These are phyloP conservation scores for Gephyroberyx darwinii DNA, from an alignment of 2,797 vertebrate species.

Conservation along the genomic window DNA sequence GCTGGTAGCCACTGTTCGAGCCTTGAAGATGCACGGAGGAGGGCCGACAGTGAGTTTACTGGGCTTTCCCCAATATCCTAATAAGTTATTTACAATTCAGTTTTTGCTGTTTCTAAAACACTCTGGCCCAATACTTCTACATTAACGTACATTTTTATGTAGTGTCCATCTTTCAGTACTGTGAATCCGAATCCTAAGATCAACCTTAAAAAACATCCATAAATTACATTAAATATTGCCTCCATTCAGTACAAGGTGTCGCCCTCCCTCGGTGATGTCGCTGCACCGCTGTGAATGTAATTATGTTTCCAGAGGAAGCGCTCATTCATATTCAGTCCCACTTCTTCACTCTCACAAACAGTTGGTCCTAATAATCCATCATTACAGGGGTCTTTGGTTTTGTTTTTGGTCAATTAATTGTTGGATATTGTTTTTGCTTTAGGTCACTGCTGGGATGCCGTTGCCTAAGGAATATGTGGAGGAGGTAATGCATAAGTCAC, in stretches of 20 bases:
- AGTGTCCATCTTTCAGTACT: background rate
- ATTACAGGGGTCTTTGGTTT: background rate
- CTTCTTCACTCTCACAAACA: background rate
- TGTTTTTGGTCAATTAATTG: constrained; percentile 3
- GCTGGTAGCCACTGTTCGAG: constrained; percentile 93
- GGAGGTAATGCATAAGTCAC: constrained; percentile 83
- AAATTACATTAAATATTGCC: background rate
- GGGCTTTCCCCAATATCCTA: background rate
- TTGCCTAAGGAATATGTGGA: constrained; percentile 92
- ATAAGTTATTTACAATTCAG: background rate
- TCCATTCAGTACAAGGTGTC: background rate
- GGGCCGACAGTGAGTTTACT: constrained; percentile 87
- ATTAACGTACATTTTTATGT: background rate
- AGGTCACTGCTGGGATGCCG: constrained; percentile 95
- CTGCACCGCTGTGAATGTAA: constrained; percentile 27
- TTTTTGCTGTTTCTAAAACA: no score
- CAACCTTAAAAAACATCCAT: background rate
- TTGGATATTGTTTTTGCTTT: constrained; percentile 34
- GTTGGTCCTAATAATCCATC: background rate
- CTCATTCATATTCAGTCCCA: constrained; percentile 9
- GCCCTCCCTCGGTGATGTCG: constrained; percentile 4
- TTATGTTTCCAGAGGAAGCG: constrained; percentile 6
- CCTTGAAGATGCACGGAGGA: constrained; percentile 98
- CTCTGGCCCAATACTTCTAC: background rate
- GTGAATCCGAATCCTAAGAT: constrained; percentile 10